These are phyloP conservation scores for Volucella inanis DNA, from an alignment of 2,888 invertebrate genomes.

Conservation along the genomic window DNA sequence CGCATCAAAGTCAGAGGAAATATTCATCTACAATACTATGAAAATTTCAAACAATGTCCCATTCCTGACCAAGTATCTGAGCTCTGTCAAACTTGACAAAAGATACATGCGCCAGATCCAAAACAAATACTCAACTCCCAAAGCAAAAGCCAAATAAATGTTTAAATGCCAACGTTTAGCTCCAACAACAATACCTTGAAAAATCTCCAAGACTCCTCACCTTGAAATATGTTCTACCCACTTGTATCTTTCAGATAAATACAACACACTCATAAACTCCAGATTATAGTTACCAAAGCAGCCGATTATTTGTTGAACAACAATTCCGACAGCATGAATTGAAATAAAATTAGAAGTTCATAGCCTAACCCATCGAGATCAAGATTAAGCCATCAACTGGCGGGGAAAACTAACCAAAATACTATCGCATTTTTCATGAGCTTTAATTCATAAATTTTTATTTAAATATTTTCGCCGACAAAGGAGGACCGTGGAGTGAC, in stretches of 20 bases:
- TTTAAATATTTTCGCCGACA: constrained; percentile 25
- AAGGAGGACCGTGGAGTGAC: not conserved
- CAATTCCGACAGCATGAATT: not conserved
- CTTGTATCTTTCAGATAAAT: constrained; percentile 15
- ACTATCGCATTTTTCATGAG: not conserved
- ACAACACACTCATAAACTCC: constrained; percentile 37
- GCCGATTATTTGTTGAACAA: constrained; percentile 24
- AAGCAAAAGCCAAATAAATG: not conserved
- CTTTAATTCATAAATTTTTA: constrained; percentile 45
- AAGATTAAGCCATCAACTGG: constrained; percentile 41
- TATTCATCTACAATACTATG: too few relatives aligned
- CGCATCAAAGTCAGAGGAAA: too few relatives aligned
- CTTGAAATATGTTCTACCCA: not conserved
- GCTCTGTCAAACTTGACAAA: not conserved
- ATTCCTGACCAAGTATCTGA: constrained; percentile 13
- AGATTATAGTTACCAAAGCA: constrained; percentile 37
- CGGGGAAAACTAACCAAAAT: not conserved
- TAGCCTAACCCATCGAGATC: constrained; percentile 18
- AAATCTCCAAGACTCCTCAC: not conserved
- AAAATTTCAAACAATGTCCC: not conserved
- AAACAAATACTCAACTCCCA: constrained; percentile 10
- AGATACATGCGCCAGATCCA: not conserved
- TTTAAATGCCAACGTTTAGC: constrained; percentile 22
- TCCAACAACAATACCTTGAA: constrained; percentile 10
- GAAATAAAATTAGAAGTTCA: constrained; percentile 53